Percentiles rank a stretch among this genome's conserved stretches.
These are phyloP conservation scores for Gymnothorax javanicus DNA, from an alignment of 2,797 vertebrate genomes.

Conservation along the genomic window DNA sequence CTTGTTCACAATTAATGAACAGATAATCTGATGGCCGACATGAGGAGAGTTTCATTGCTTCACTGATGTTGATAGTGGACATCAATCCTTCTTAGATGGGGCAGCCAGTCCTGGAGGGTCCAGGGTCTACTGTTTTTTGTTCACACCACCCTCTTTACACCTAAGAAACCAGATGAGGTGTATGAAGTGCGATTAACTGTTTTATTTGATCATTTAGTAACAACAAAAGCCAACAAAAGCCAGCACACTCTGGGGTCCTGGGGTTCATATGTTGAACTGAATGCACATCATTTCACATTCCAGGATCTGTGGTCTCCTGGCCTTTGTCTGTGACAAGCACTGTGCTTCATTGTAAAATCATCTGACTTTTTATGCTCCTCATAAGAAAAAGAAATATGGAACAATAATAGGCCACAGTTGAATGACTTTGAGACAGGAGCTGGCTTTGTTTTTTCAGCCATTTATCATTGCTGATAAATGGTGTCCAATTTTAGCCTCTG, in stretches of 20 bases:
- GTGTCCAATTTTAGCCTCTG: constrained; percentile 38
- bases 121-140: too few relatives aligned
- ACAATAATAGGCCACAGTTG: not conserved
- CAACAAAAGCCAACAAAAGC: too few relatives aligned
- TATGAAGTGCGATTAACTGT: too few relatives aligned
- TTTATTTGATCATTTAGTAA: too few relatives aligned
- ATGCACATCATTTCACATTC: not conserved
- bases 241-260: too few relatives aligned
- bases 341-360: constrained; percentile 26
- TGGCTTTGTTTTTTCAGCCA: constrained; percentile 17
- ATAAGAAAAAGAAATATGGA: constrained; percentile 34
- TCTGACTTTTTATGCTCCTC: not conserved
- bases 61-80: constrained; percentile 35
- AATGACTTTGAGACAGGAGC: constrained; percentile 36
- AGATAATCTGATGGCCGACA: constrained; percentile 39
- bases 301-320: not conserved
- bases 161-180: too few relatives aligned
- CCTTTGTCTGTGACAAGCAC: constrained; percentile 6
- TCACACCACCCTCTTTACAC: too few relatives aligned
- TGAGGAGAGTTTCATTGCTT: constrained; percentile 47
- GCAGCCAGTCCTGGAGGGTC: too few relatives aligned
- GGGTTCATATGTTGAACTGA: not conserved
- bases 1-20: constrained; percentile 53
- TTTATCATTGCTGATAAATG: constrained; percentile 41
- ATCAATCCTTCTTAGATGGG: constrained; percentile 29